Conservation (phyloP, 2,888 invertebrate species). For the Balanococcus diminutus region DNA sequence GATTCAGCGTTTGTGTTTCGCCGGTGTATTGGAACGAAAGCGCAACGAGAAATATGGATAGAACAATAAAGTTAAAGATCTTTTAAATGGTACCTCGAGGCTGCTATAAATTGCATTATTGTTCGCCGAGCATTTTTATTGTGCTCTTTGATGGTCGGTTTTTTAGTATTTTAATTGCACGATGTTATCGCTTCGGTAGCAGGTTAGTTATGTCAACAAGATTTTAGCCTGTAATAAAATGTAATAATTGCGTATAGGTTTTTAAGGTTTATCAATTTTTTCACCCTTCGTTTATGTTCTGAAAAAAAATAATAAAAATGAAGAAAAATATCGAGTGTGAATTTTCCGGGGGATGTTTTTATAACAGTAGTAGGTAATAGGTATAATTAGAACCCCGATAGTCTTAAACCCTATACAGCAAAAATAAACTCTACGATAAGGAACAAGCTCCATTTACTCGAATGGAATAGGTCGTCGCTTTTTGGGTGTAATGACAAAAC, state of each 20-base stretch:
- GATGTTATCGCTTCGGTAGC: constrained; percentile 53
- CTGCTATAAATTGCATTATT: constrained; percentile 54
- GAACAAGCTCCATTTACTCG: background rate
- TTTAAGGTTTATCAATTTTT: background rate
- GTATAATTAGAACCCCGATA: background rate
- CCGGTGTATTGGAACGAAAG: constrained; percentile 50
- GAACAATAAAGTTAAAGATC: constrained; percentile 55
- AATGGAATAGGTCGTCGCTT: background rate
- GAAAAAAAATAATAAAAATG: background rate
- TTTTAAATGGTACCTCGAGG: constrained; percentile 54
- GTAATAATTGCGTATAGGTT: constrained; percentile 48
- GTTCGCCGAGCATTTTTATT: constrained; percentile 49
- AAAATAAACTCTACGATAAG: background rate
- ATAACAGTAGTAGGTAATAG: background rate
- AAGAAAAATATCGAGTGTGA: background rate
- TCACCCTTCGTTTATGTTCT: background rate
- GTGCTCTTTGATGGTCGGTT: constrained; percentile 52
- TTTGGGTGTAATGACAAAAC: background rate
- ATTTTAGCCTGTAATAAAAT: constrained; percentile 53
- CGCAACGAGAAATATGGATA: constrained; percentile 54
- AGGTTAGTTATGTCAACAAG: constrained; percentile 54
- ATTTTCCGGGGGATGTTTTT: background rate
- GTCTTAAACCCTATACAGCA: background rate
- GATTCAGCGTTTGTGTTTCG: constrained; percentile 53
- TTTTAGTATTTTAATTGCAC: constrained; percentile 53